These are phyloP conservation scores for Nomada fabriciana DNA, from an alignment of 2,888 invertebrate species.

Conservation along the genomic window DNA sequence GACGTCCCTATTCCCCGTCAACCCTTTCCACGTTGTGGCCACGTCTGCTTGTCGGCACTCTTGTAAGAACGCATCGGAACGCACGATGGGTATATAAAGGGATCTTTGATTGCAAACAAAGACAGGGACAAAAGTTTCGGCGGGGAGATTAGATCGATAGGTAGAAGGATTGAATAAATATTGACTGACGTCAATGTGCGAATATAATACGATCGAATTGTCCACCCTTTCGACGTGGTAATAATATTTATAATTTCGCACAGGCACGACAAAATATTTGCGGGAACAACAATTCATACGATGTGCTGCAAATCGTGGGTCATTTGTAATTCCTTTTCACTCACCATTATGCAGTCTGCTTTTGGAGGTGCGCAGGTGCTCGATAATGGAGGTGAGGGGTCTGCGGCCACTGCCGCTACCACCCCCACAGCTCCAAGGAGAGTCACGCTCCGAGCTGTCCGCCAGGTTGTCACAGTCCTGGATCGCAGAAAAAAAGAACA, in stretches of 20 bases:
- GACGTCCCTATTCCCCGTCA: conserved; percentile 53
- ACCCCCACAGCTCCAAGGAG: conserved; percentile 81
- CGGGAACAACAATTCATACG: not conserved
- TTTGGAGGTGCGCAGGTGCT: conserved; percentile 80
- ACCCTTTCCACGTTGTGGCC: conserved; percentile 41
- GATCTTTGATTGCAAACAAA: conserved; percentile 34
- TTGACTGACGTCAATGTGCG: no score
- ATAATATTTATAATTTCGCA: no score
- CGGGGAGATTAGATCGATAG: conserved; percentile 17
- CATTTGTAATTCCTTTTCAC: conserved; percentile 51
- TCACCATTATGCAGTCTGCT: conserved; percentile 80
- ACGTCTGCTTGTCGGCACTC: conserved; percentile 16
- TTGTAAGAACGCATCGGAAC: conserved; percentile 19
- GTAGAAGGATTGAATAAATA: not conserved
- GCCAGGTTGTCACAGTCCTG: conserved; percentile 83
- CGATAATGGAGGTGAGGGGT: conserved; percentile 82
- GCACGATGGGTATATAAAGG: conserved; percentile 9
- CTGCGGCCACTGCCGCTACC: conserved; percentile 79
- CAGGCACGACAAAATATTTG: no score
- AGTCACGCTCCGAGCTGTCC: conserved; percentile 81
- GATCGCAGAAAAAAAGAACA: conserved; percentile 36
- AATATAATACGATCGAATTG: no score
- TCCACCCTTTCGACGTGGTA: no score
- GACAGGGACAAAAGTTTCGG: not conserved
- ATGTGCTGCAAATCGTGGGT: not conserved